These are phyloP conservation scores for Centropus bengalensis DNA, from an alignment of 2,113 vertebrate species.

Conservation along the genomic window DNA sequence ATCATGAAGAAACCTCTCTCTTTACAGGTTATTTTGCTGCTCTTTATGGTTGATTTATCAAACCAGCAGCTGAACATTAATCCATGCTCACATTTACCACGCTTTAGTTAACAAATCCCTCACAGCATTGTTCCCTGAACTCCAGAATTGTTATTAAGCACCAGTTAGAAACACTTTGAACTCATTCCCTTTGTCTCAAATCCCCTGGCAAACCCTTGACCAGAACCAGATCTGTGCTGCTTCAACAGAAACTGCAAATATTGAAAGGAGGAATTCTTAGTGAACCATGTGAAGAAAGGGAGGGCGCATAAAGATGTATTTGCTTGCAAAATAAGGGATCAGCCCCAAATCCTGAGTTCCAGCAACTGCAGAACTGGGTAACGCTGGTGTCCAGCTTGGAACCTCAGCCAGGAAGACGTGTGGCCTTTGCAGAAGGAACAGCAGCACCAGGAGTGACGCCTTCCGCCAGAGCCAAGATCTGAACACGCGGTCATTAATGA, in stretches of 20 bases:
- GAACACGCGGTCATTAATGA: neutral
- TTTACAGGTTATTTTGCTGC: neutral
- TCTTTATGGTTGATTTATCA: neutral
- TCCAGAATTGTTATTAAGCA: neutral
- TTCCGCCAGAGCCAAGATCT: neutral
- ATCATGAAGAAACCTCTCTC: neutral
- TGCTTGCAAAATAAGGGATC: neutral
- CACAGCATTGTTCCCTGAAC: neutral
- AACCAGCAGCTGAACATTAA: neutral
- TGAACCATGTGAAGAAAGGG: neutral
- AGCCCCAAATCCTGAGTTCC: neutral
- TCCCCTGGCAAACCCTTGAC: neutral
- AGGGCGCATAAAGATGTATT: neutral
- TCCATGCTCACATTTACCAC: neutral
- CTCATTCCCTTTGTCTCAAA: conserved; percentile 17
- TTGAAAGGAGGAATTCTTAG: neutral
- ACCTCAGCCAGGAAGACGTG: neutral
- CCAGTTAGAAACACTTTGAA: neutral
- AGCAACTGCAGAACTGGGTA: neutral
- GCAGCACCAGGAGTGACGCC: neutral
- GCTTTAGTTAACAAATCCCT: conserved; percentile 16
- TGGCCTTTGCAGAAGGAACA: neutral
- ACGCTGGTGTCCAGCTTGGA: neutral
- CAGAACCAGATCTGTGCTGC: neutral
- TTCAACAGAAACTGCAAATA: neutral